Evolutionary conservation across 2,113 vertebrate species (phyloP), one percentile per base, ranked within the genome.

Genomic region (Melospiza georgiana): DNA sequence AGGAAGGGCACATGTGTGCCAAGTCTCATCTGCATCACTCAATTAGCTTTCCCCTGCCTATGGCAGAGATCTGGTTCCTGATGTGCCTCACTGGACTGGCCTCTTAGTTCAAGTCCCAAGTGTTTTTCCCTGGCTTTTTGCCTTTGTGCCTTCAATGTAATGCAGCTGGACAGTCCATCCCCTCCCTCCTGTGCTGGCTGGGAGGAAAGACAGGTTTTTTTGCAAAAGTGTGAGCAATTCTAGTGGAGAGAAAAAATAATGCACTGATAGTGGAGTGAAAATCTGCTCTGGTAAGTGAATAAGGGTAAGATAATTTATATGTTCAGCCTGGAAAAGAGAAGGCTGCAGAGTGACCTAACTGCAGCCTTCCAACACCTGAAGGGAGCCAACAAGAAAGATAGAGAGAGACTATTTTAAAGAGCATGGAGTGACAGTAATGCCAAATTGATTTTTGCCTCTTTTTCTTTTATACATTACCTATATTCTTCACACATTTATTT

Each of bases 21-120:
- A 97, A 94, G 49, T 43, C 85, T 76, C 84, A 95, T 95, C 88
- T 93, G 77, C 90, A 83, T 92, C 95, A 91, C 57, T 93, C 84
- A 76, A 72, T 87, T 85, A 93, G 61, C 76, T 92, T 85, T 92
- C 71, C 88, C 69, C 39, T 1, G 5, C 85, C 90, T 87, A 5
- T 31, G 52, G 62, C 63, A 73, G 20, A 84, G 82, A 94, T 49
- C 19, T 28, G 20, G 48, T 90, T 90, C 88, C 91, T 83, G 94
- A 89, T 84, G 80, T 87, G 66, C 31, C 63, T 93, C 52, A 39
- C 87, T 54, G 82, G 39, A 78, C 57, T 13, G 14, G 63, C 16
- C 68, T 74, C 95, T 80, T 24, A 46, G 55, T 18, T 84, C 66
- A 85, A 72, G 61, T 72, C 90, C 76, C 43, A 61, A 72, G 62